Evolutionary conservation across 2,113 vertebrate genomes (phyloP).

Genomic region (Lepus timidus): DNA sequence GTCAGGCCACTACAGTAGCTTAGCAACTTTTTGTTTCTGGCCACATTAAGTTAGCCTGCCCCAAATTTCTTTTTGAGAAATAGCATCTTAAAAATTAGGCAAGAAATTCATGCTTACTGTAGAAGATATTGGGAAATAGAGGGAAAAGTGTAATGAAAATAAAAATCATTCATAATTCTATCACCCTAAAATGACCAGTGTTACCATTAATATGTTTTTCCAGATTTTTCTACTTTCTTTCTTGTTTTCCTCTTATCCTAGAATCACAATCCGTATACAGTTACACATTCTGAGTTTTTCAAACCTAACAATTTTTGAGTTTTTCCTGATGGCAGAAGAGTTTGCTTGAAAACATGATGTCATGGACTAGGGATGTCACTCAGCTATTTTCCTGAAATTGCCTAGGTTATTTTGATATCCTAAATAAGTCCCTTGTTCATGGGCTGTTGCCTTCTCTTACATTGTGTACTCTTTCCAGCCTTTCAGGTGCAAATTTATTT

Average conservation of each 20-base stretch:
- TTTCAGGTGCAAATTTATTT: background rate
- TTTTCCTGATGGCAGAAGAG: background rate
- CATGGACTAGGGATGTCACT: background rate
- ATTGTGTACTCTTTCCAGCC: background rate
- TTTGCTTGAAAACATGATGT: conserved; percentile 9
- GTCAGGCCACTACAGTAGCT: background rate
- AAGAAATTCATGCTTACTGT: conserved; percentile 38
- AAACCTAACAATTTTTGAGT: background rate
- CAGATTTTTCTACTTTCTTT: background rate
- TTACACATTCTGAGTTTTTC: background rate
- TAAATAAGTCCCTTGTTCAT: background rate
- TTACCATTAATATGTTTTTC: background rate
- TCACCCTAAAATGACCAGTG: background rate
- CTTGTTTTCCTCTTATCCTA: background rate
- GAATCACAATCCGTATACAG: background rate
- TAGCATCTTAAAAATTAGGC: background rate
- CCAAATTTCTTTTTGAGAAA: conserved; percentile 11
- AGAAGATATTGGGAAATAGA: conserved; percentile 33
- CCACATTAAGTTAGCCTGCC: background rate
- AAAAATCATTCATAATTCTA: background rate
- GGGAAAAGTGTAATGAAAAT: background rate
- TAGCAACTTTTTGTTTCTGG: background rate
- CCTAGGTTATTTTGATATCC: background rate
- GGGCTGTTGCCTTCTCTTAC: background rate
- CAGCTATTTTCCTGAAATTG: background rate